A percentile compares a stretch with the other conserved stretches of the same genome.
phyloP scores from a whole-genome alignment of 1,140 invertebrate species.

The Aethina tumida region DNA sequence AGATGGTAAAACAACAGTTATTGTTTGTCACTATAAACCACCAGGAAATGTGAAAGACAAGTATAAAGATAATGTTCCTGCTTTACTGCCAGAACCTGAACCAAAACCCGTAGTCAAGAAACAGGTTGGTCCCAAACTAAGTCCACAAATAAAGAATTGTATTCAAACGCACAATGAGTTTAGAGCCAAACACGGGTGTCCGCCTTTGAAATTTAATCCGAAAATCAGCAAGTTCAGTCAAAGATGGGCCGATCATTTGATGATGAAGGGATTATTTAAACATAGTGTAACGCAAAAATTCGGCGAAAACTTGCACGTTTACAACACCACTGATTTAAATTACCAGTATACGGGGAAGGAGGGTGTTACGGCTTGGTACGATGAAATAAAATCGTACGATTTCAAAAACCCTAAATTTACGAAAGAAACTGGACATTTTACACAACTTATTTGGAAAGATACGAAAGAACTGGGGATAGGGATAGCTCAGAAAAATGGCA shows the following conservation, averaged over 20 bases:
- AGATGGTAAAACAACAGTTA: conserved; percentile 60
- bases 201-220: conserved; percentile 49
- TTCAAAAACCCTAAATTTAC: conserved; percentile 45
- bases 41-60: conserved; percentile 75
- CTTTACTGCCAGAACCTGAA: too few species aligned
- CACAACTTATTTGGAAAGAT: conserved; percentile 46
- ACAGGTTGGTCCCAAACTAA: conserved; percentile 46
- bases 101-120: too few species aligned
- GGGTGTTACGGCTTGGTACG: conserved; percentile 59
- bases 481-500: conserved; percentile 48
- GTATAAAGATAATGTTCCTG: conserved; percentile 64
- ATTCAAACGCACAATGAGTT: conserved; percentile 70
- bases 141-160: too few species aligned
- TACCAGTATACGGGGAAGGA: conserved; percentile 51
- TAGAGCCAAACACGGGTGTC: conserved; percentile 59
- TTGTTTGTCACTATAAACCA: conserved; percentile 80
- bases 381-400: conserved; percentile 51
- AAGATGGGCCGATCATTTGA: conserved; percentile 68
- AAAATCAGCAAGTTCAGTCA: conserved; percentile 54
- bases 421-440: conserved; percentile 55
- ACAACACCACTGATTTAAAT: conserved; percentile 58
- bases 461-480: conserved; percentile 65
- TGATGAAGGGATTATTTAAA: conserved; percentile 54
- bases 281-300: conserved; percentile 44
- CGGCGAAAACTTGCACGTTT: conserved; percentile 50